These are phyloP conservation scores for Microctonus brassicae DNA, from an alignment of 2,888 invertebrate species.

Conservation along the genomic window DNA sequence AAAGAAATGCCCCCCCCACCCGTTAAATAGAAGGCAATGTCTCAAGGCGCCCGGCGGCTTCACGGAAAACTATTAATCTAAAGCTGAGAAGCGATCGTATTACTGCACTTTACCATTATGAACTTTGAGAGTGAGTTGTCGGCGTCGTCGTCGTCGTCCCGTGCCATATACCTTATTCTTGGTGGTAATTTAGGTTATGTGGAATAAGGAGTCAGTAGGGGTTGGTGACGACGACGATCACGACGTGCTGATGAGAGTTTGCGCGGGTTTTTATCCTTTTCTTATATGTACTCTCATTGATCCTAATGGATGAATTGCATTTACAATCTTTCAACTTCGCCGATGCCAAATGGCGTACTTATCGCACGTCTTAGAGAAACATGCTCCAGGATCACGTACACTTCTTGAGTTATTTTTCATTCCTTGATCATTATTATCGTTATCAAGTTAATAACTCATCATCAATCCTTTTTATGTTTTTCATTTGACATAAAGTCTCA, in stretches of 20 bases:
- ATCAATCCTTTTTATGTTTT: background rate
- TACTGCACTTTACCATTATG: conserved; percentile 61
- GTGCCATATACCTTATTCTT: background rate
- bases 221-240: background rate
- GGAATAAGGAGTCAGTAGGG: background rate
- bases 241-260: background rate
- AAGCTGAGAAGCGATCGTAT: conserved; percentile 54
- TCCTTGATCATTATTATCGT: background rate
- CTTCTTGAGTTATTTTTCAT: background rate
- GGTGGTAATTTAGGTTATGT: conserved; percentile 14
- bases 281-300: background rate
- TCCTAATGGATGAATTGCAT: background rate
- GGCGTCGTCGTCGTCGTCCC: background rate
- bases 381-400: background rate
- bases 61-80: conserved; percentile 53
- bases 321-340: background rate
- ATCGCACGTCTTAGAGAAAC: background rate
- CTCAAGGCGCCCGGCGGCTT: conserved; percentile 40
- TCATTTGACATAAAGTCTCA: background rate
- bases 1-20: conserved; percentile 38
- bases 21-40: conserved; percentile 44
- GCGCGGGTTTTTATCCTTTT: background rate
- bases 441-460: background rate
- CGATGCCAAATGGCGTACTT: conserved; percentile 18
- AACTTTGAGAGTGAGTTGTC: conserved; percentile 48